Evolutionary conservation across 2,888 invertebrate genomes (phyloP).

Genomic region (Nemapogon koenigi): DNA sequence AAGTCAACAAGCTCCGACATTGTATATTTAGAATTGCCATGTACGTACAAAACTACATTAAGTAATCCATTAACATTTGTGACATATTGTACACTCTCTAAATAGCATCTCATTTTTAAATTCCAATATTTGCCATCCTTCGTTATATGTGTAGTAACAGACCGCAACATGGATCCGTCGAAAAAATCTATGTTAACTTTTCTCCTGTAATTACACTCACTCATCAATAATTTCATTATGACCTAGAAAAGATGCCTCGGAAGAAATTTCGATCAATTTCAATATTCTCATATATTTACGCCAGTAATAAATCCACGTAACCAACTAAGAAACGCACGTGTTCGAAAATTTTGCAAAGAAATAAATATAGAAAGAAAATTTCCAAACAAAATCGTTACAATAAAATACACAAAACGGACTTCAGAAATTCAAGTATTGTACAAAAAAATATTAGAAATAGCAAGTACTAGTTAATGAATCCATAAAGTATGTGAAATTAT

Average conservation of each 20-base stretch:
- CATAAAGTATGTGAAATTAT: background rate
- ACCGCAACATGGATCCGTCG: conserved; percentile 68
- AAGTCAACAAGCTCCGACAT: conserved; percentile 26
- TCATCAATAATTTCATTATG: too few relatives aligned
- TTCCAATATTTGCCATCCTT: conserved; percentile 32
- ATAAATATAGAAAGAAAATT: too few relatives aligned
- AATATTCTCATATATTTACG: background rate
- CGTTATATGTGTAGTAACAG: conserved; percentile 56
- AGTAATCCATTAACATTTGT: conserved; percentile 30
- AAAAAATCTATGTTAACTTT: conserved; percentile 70
- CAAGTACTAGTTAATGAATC: too few relatives aligned
- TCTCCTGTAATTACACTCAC: conserved; percentile 66
- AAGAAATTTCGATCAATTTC: too few relatives aligned
- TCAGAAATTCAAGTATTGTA: too few relatives aligned
- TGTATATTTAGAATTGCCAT: conserved; percentile 32
- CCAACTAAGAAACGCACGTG: too few relatives aligned
- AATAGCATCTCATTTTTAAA: conserved; percentile 28
- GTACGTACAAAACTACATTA: conserved; percentile 30
- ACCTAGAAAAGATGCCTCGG: too few relatives aligned
- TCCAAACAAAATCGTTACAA: too few relatives aligned
- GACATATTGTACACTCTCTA: conserved; percentile 30
- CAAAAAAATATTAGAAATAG: too few relatives aligned
- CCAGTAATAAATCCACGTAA: background rate
- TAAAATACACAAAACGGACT: too few relatives aligned
- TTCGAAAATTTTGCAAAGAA: too few relatives aligned